Evolutionary conservation across 1,140 invertebrate species (phyloP), one percentile per base, ranked within the genome.

Genomic region (Metaphire vulgaris): DNA sequence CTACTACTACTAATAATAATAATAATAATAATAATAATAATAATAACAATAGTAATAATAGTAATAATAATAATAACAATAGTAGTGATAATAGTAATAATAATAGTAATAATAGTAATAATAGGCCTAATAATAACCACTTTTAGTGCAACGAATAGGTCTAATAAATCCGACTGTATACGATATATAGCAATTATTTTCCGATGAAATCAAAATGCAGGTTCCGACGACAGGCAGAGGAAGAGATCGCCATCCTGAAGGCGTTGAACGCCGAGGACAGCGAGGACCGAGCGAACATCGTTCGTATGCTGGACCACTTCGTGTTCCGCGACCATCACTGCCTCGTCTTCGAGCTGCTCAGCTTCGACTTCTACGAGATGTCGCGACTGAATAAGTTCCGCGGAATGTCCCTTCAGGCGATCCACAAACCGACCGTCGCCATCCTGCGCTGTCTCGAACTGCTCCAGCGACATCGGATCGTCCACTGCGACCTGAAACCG

Each of bases 281-380:
- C 73, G 85, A 86, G 67, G 83, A 83, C 69, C 80, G 81, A 69
- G 82, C 81, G 69, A 86, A 96, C 87, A 92, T 97, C 78, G 96
- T 97, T 81, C 94, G 96, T 83, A 98, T 98, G 94, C 88, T 94
- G 81, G 95, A 97, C 82, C 95, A 95, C 83, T 97, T 97, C 87
- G 96, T 95, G 87, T 98, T 97, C 88, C 90, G 95, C 78, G 86
- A 85, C 76, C 86, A 87, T 79, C 79, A 86, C 1, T 87, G 86
- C 81, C 86, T 87, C 67, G 85, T 84, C 1, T 87, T 87, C 79
- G 86, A 87, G 81, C 80, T 87, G 68, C 41, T 56, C 41, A 56
- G 41, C 41, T 21, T 56, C 41, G 41, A 56, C 41, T 56, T 56
- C 41, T 56, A 56, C 41, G 41, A 56, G 41, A 6, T 56, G 41